These are phyloP conservation scores for Vulpes lagopus DNA, from an alignment of 2,113 vertebrate genomes.

Conservation along the genomic window DNA sequence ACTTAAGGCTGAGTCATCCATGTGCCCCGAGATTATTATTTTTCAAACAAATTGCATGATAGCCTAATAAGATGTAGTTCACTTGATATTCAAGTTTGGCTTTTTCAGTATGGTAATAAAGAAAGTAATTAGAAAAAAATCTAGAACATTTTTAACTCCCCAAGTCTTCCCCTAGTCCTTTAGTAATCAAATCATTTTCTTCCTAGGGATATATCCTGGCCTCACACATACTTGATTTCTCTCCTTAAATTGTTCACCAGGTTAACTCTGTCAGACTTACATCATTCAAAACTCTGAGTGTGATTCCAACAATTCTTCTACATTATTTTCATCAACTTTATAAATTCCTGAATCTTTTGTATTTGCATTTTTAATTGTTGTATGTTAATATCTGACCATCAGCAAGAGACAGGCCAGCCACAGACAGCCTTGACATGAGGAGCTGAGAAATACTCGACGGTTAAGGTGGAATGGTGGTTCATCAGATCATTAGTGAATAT, in stretches of 20 bases:
- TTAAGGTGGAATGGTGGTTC: background rate
- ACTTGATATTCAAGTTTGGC: background rate
- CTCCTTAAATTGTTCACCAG: background rate
- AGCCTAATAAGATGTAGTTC: background rate
- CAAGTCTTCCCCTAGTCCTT: background rate
- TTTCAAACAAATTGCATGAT: conserved; percentile 1
- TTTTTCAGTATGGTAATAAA: background rate
- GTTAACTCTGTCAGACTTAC: background rate
- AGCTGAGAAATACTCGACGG: background rate
- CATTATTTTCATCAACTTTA: background rate
- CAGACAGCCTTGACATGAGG: background rate
- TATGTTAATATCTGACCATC: background rate
- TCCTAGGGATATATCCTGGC: background rate
- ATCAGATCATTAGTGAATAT: conserved; percentile 41
- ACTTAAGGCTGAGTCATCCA: background rate
- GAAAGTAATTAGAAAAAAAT: conserved; percentile 31
- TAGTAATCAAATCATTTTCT: background rate
- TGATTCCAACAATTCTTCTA: conserved; percentile 13
- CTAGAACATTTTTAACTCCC: background rate
- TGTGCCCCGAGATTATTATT: background rate
- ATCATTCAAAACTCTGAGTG: background rate
- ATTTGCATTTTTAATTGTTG: background rate
- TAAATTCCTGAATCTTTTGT: background rate
- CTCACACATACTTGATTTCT: background rate
- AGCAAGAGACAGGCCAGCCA: conserved; percentile 15